Base-by-base conservation (phyloP, 2,797 vertebrate species). In the Schizopygopsis pylzovi region DNA sequence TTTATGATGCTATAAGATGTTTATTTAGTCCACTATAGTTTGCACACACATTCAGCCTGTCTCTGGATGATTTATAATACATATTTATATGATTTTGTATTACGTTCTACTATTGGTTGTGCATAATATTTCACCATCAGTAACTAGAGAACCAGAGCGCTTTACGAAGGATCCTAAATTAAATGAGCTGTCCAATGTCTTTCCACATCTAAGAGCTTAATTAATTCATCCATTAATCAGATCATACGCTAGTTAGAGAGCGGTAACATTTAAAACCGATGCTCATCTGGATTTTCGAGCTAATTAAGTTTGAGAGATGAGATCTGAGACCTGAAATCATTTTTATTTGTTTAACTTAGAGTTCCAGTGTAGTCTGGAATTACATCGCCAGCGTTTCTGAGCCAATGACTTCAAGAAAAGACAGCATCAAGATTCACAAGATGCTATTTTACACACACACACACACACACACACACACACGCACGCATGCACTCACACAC, bases 171-270 rank as follows among this genome's bases (percentile, higher is more conserved):
- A 54, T 49, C n/a, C 39, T 4, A 9, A 7, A 37, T 71, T 33
- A 56, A 71, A 82, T 71, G 22, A 82, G 33, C 67, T 71, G 49
- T 54, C 41, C 41, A 13, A 47, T 63, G 59, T 45, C 41, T 79
- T 79, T 81, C 61, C 67, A 56, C 37, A 71, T 81, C 67, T 25
- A 54, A 41, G 49, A 54, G 65, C n/a, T 70, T 70, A 49, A 70
- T 81, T 70, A 70, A 70, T 54, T 54, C 47, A 81, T 52, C 47
- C 79, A 81, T 70, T 81, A 68, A 54, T 70, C 33, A 39, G 47
- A 81, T 54, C 43, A 70, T 70, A 37, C 65, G 39, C 28, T 52
- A 20, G 4, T 65, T 70, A 39, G 20, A 54, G 28, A 81, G 45
- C 33, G 20, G 37, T 15, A 70, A 81, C 63, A 81, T 81, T 9